Percentiles rank a stretch among this genome's conserved stretches.
Conservation (phyloP, 1,140 invertebrate species). For the Polypedilum vanderplanki region DNA sequence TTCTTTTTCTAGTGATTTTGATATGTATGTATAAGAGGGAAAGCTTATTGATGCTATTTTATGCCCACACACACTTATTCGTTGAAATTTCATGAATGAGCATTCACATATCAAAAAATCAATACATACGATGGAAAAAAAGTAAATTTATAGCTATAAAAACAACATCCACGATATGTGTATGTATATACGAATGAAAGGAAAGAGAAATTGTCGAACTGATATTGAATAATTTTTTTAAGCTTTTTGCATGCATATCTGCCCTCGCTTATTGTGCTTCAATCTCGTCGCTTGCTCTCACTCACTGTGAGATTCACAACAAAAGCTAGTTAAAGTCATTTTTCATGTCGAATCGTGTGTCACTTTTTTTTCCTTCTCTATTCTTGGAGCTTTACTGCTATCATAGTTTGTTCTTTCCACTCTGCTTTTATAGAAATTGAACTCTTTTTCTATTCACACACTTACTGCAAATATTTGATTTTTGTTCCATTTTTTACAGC, state of each 20-base stretch:
- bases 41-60: conserved; percentile 20
- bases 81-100: neutral
- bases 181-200: neutral
- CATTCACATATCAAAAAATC: conserved; percentile 21
- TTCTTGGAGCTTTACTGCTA: neutral
- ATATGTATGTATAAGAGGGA: neutral
- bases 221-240: conserved; percentile 28
- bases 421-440: neutral
- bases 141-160: conserved; percentile 28
- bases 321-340: neutral
- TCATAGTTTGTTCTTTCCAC: conserved; percentile 7
- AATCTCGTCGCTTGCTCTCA: neutral
- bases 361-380: neutral
- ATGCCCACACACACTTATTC: neutral
- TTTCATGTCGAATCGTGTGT: conserved; percentile 17
- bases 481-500: too few species aligned
- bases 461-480: neutral
- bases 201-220: neutral
- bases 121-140: neutral
- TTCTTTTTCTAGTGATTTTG: too few species aligned
- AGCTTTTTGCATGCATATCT: neutral
- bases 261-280: neutral
- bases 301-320: neutral
- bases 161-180: conserved; percentile 1
- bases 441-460: neutral